Percentiles rank a stretch among this genome's conserved stretches.
phyloP scores from a whole-genome alignment of 2,888 invertebrate genomes.

The Drosophila atroscutellata region DNA sequence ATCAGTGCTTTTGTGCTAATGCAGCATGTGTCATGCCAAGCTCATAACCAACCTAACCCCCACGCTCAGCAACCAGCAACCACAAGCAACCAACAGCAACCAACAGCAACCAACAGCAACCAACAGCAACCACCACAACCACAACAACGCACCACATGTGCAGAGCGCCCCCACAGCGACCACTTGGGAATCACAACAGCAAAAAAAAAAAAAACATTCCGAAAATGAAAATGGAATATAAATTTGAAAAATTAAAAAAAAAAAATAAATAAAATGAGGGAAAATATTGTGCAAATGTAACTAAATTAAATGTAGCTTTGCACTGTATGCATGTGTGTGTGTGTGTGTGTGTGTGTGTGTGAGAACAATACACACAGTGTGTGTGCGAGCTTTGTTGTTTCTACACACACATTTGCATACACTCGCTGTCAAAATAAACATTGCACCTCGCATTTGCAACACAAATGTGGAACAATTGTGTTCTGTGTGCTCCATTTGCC shows the following conservation, averaged over 20 bases:
- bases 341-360: conserved; percentile 17
- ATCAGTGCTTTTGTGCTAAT: conserved; percentile 54
- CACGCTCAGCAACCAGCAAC: no score
- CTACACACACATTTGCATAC: conserved; percentile 52
- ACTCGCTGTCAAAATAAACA: conserved; percentile 46
- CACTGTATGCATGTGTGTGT: conserved; percentile 6
- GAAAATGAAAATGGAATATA: conserved; percentile 70
- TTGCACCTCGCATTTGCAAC: conserved; percentile 35
- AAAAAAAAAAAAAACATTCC: conserved; percentile 13
- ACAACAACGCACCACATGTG: background rate
- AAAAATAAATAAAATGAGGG: conserved; percentile 5
- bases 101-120: background rate
- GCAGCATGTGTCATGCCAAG: conserved; percentile 45
- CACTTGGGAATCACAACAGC: conserved; percentile 58
- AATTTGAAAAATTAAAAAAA: conserved; percentile 65
- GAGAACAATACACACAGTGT: conserved; percentile 2
- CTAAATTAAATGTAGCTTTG: conserved; percentile 66
- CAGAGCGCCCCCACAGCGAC: conserved; percentile 8
- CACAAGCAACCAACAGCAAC: background rate
- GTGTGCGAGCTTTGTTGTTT: conserved; percentile 9
- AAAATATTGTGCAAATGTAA: conserved; percentile 61
- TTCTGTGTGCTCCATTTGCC: conserved; percentile 12
- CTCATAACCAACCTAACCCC: conserved; percentile 2
- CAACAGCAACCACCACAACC: background rate
- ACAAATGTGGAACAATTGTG: conserved; percentile 18